A percentile compares a stretch with the other conserved stretches of the same genome.
phyloP scores from a whole-genome alignment of 1,140 invertebrate species.

The Magallana angulata region DNA sequence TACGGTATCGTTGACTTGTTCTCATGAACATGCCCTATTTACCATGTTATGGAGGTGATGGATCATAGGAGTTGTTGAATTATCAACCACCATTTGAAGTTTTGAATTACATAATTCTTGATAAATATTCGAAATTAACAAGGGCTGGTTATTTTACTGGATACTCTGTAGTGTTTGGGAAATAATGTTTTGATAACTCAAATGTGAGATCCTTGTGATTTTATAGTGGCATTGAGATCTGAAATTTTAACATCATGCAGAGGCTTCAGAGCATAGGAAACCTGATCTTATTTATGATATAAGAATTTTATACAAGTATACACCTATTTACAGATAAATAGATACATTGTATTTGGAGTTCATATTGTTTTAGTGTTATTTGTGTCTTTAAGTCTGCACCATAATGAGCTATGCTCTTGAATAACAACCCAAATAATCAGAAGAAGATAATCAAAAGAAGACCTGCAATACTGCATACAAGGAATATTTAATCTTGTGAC shows the following conservation, averaged over 20 bases:
- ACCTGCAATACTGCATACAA: not conserved
- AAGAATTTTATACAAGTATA: too few relatives aligned
- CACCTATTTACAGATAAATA: too few relatives aligned
- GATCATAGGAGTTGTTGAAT: not conserved
- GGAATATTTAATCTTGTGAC: conserved; percentile 8
- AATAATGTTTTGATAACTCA: not conserved
- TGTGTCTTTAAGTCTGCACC: not conserved
- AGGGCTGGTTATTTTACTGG: too few relatives aligned
- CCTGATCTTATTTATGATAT: too few relatives aligned
- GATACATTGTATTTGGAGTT: not conserved
- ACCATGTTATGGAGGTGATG: not conserved
- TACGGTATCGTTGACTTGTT: not conserved
- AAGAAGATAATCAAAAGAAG: conserved; percentile 10
- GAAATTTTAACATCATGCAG: too few relatives aligned
- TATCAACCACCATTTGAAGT: not conserved
- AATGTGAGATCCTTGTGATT: too few relatives aligned
- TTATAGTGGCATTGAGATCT: too few relatives aligned
- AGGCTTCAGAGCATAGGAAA: too few relatives aligned
- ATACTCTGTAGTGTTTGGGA: too few relatives aligned
- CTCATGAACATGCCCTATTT: not conserved
- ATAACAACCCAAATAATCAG: not conserved
- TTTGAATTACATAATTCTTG: not conserved
- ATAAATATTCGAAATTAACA: not conserved
- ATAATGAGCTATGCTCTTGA: not conserved
- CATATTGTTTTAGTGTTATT: not conserved